Evolutionary conservation across 2,797 vertebrate species (phyloP), one percentile per base, ranked within the genome.

Genomic region (Acipenser oxyrinchus): DNA sequence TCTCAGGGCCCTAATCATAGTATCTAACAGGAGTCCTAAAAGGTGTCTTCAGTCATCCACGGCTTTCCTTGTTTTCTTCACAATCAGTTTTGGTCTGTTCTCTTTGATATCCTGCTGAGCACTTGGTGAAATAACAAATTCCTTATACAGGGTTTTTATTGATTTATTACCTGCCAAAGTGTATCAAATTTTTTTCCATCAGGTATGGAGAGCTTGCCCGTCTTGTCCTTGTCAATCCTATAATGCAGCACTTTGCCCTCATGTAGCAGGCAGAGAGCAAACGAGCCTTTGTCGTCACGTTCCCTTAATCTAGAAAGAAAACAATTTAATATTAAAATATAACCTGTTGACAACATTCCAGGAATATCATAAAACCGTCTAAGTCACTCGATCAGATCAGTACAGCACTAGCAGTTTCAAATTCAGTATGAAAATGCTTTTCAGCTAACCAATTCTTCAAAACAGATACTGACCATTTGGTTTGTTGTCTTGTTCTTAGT

Each of bases 101-200:
- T n/a, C 52, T 3, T n/a, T 37, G 23, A 37, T 37, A 37, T 37
- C 23, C 23, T 37, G 23, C 23, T 37, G 1, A 3, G 76, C 8
- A 62, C 6, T 2, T 1, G 0, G 8, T 0, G 0, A 4, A 23
- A 48, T 49, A 51, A 57, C 65, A 48, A 50, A 18, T 53, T 60
- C 58, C n/a, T 57, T 2, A 8, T 3, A 8, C 10, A 37, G 23
- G 13, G 9, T n/a, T 23, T 10, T 7, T 6, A 62, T 48, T 6
- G 53, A 2, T 23, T n/a, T 7, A 48, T 64, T 72, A 98, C 96
- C 96, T 99, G 96, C 93, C 95, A 98, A 69, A 98, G 88, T 0
- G 96, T 98, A 86, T 99, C 96, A 74, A 99, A 99, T 83, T 93
- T 96, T 87, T 98, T 98, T 57, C 96, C 96, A 0, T 95, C 95